Conservation (phyloP, 2,888 invertebrate species). For the Megamerina dolium region DNA sequence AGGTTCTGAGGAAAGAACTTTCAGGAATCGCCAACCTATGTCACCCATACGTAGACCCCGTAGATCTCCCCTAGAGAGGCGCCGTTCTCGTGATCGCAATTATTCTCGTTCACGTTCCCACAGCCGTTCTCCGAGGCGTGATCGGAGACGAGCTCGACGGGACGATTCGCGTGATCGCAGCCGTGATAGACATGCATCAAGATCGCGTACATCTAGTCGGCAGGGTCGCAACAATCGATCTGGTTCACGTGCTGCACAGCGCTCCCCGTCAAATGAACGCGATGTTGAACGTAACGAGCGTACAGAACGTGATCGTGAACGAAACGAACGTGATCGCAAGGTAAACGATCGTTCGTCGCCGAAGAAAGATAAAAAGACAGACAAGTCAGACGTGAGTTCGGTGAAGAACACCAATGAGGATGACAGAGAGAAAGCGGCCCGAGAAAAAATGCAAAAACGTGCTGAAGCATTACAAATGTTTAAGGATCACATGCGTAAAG, state of each 20-base stretch:
- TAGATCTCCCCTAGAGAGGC: conserved; percentile 31
- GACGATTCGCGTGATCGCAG: conserved; percentile 22
- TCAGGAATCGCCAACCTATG: conserved; percentile 39
- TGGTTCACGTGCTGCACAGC: conserved; percentile 27
- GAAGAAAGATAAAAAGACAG: conserved; percentile 15
- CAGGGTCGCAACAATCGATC: conserved; percentile 21
- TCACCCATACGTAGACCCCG: conserved; percentile 40
- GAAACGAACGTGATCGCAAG: conserved; percentile 11
- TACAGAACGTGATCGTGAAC: too few relatives aligned
- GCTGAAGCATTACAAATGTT: conserved; percentile 53
- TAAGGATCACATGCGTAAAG: conserved; percentile 58
- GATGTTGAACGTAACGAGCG: too few relatives aligned
- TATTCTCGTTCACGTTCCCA: conserved; percentile 22
- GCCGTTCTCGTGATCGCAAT: conserved; percentile 25
- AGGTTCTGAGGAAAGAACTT: conserved; percentile 39
- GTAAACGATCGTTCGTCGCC: conserved; percentile 21
- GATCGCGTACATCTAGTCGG: conserved; percentile 20
- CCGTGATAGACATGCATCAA: conserved; percentile 22
- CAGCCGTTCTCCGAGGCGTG: conserved; percentile 20
- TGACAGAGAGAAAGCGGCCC: conserved; percentile 40
- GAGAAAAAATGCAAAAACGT: conserved; percentile 49
- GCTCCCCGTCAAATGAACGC: conserved; percentile 21
- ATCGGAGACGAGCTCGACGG: conserved; percentile 27
- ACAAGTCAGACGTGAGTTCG: background rate
- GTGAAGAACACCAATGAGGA: conserved; percentile 8